phyloP scores from a whole-genome alignment of 2,888 invertebrate species.

The Chrysomela aeneicollis region DNA sequence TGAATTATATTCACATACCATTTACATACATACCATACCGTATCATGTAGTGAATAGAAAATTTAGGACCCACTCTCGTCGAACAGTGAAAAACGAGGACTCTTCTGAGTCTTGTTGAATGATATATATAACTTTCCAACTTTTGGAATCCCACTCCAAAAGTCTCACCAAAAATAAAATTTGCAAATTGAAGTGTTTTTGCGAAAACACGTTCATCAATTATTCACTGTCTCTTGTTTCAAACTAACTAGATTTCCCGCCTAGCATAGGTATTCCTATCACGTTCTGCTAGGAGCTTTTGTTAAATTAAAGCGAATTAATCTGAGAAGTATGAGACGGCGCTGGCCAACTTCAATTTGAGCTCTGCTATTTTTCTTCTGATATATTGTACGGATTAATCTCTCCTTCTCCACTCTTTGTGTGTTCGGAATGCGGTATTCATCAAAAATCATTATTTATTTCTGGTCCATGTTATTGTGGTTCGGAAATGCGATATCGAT shows the following conservation, averaged over 20 bases:
- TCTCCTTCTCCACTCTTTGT: constrained; percentile 33
- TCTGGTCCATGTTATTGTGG: no score
- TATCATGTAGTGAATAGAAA: no score
- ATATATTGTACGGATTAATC: constrained; percentile 44
- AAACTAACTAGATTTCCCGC: constrained; percentile 54
- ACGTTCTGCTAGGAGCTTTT: constrained; percentile 54
- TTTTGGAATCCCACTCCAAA: constrained; percentile 49
- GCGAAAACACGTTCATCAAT: constrained; percentile 54
- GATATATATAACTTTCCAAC: no score
- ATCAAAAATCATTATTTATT: background rate
- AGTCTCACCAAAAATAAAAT: constrained; percentile 52
- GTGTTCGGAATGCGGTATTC: constrained; percentile 30
- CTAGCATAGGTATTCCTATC: constrained; percentile 51
- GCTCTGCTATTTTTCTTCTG: constrained; percentile 45
- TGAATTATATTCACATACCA: no score
- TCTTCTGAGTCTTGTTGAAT: no score
- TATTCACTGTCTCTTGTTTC: constrained; percentile 57
- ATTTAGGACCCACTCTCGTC: no score
- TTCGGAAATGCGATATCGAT: no score
- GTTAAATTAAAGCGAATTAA: constrained; percentile 56
- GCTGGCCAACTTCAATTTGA: constrained; percentile 44
- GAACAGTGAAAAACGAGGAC: no score
- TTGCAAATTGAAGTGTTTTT: constrained; percentile 50
- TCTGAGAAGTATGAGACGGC: constrained; percentile 47
- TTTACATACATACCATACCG: no score